Evolutionary conservation across 2,797 vertebrate species (phyloP).

Genomic region (Peromyscus eremicus): DNA sequence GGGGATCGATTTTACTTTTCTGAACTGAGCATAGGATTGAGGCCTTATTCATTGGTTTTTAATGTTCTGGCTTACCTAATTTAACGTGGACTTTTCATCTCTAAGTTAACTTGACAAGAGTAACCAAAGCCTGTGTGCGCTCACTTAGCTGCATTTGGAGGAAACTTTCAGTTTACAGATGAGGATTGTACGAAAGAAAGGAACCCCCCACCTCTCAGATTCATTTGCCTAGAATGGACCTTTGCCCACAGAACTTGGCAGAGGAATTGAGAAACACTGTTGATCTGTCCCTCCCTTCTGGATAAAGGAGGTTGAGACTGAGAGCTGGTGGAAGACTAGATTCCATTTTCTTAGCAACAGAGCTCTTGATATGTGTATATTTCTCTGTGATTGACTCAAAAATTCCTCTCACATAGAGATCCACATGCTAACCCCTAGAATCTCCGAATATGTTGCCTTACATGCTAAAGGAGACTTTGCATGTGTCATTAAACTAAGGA

Average conservation of each 20-base stretch:
- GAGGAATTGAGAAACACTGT: too few species aligned
- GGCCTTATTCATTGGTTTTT: too few species aligned
- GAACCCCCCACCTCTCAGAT: accelerated
- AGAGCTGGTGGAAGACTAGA: not conserved
- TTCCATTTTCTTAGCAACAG: not conserved
- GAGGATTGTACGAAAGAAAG: not conserved
- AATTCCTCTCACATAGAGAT: not conserved
- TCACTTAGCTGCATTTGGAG: too few species aligned
- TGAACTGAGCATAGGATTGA: not conserved
- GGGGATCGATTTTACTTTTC: not conserved
- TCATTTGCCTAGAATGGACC: not conserved
- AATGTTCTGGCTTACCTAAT: not conserved
- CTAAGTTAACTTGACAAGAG: not conserved
- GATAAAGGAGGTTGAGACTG: not conserved
- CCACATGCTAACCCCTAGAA: not conserved
- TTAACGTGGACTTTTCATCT: not conserved
- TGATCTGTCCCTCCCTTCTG: not conserved
- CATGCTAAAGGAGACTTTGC: not conserved
- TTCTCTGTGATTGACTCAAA: not conserved
- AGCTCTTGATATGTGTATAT: not conserved
- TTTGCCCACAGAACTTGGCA: not conserved
- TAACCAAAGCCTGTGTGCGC: not conserved
- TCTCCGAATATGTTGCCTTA: not conserved
- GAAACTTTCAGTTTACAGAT: not conserved
- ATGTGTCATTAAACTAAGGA: not conserved